Evolutionary conservation across 2,797 vertebrate species (phyloP), one percentile per base, ranked within the genome.

Genomic region (Helicolenus hilgendorfi): DNA sequence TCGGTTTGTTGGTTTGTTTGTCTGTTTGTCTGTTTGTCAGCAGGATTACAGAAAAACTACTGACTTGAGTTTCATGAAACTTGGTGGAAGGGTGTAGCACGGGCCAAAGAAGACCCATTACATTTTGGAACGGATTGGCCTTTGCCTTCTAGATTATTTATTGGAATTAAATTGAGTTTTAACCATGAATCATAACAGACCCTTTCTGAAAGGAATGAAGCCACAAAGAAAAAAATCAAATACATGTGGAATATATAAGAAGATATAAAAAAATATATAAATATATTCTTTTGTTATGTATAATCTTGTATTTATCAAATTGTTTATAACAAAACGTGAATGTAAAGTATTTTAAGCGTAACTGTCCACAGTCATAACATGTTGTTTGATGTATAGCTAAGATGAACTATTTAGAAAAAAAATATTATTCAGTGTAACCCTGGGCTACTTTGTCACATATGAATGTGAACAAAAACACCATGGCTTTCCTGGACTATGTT

Each of bases 251-350:
- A 81, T 93, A 95, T 96, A 96, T 95, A 92, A 92, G 67, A 88
- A 89, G 79, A 92, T 83, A 88, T 91, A 89, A 84, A 90, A 89
- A 95, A 90, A 65, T 95, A 95, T 95, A 96, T 77, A 93, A 95
- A 96, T 97, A 97, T 97, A 97, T 97, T 97, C 96, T 97, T 97
- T 97, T 98, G 96, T 97, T 97, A 96, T 94, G 97, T 97, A 92
- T 97, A 97, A 96, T 96, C 96, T 97, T 97, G 93, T 97, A 98
- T 97, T 97, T 97, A 98, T 97, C 97, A 97, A 97, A 97, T 95
- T 95, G 97, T 98, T 98, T 97, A 97, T 97, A 97, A 96, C 87
- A 96, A 96, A 94, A 95, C 90, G 97, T 97, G 96, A 98, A 97
- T 98, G 97, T 98, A 97, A 98, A 98, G 96, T 95, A 96, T 97